Conservation (phyloP, 2,888 invertebrate species). For the Cinara cedri region DNA sequence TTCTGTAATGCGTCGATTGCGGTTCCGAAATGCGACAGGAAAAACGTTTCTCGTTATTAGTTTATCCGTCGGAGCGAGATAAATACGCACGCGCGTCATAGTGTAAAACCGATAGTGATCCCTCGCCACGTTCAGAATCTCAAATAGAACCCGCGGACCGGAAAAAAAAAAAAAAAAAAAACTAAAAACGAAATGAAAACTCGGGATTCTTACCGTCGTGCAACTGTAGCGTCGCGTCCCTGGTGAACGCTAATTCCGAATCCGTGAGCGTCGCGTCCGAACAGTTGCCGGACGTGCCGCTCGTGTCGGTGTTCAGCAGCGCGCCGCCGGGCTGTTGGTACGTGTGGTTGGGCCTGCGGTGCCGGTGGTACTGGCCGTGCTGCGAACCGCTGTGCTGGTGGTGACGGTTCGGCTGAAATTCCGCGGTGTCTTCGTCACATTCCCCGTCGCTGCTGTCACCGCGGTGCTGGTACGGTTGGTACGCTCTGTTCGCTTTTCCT, state of each 20-base stretch:
- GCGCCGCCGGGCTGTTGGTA: slow-evolving; percentile 68
- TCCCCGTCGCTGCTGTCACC: slow-evolving; percentile 56
- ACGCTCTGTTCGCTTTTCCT: slow-evolving; percentile 55
- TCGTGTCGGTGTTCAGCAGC: slow-evolving; percentile 73
- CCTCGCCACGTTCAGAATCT: too few relatives aligned
- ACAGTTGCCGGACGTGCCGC: slow-evolving; percentile 78
- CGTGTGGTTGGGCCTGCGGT: slow-evolving; percentile 66
- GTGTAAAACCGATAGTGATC: too few relatives aligned
- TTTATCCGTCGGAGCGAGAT: too few relatives aligned
- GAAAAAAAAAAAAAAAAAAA: too few relatives aligned
- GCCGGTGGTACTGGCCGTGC: slow-evolving; percentile 70
- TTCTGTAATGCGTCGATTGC: too few relatives aligned
- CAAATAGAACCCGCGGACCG: too few relatives aligned
- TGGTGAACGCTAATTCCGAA: slow-evolving; percentile 80
- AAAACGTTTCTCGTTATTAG: too few relatives aligned
- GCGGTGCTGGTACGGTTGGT: slow-evolving; percentile 53
- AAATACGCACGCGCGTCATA: too few relatives aligned
- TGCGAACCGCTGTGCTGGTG: slow-evolving; percentile 76
- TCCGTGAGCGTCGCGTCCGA: slow-evolving; percentile 85
- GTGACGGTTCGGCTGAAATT: slow-evolving; percentile 81
- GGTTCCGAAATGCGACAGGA: too few relatives aligned
- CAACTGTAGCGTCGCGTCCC: slow-evolving; percentile 80
- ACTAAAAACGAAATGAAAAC: background rate
- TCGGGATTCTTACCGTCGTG: slow-evolving; percentile 69
- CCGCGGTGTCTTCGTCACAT: slow-evolving; percentile 62